phyloP scores from a whole-genome alignment of 2,113 vertebrate genomes.

The Odontesthes bonariensis region DNA sequence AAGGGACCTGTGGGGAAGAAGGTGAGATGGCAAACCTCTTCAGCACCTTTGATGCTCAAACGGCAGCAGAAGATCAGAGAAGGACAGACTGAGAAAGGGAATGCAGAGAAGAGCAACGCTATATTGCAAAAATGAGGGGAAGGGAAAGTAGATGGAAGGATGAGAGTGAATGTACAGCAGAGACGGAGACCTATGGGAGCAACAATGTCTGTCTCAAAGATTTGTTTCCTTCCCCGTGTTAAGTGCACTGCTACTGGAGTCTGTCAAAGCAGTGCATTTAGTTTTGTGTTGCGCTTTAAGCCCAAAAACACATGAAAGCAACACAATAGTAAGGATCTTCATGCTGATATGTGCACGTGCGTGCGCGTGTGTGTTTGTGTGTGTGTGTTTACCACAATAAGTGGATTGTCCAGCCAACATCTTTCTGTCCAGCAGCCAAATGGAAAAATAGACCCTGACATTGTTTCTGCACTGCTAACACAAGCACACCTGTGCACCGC shows the following conservation, averaged over 20 bases:
- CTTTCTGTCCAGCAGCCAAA: slow-evolving; percentile 55
- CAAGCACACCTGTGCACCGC: neutral
- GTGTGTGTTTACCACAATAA: slow-evolving; percentile 26
- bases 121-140: slow-evolving; percentile 30
- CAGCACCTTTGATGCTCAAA: slow-evolving; percentile 71
- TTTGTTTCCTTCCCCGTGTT: slow-evolving; percentile 10
- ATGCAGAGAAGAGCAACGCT: slow-evolving; percentile 3
- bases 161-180: slow-evolving; percentile 15
- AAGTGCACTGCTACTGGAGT: slow-evolving; percentile 31
- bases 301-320: slow-evolving; percentile 39
- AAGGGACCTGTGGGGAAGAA: slow-evolving; percentile 58
- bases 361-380: slow-evolving; percentile 9
- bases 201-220: slow-evolving; percentile 24
- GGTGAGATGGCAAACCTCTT: slow-evolving; percentile 71
- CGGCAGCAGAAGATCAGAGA: slow-evolving; percentile 68
- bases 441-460: slow-evolving; percentile 46
- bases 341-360: slow-evolving; percentile 3
- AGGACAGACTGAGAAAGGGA: slow-evolving; percentile 22
- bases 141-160: slow-evolving; percentile 7
- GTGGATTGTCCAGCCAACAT: slow-evolving; percentile 39
- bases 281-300: slow-evolving; percentile 5
- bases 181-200: slow-evolving; percentile 25
- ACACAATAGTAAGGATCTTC: slow-evolving; percentile 22
- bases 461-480: slow-evolving; percentile 9
- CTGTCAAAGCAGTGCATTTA: slow-evolving; percentile 35